Evolutionary conservation across 2,888 invertebrate genomes (phyloP).

Genomic region (Clostera curtula): DNA sequence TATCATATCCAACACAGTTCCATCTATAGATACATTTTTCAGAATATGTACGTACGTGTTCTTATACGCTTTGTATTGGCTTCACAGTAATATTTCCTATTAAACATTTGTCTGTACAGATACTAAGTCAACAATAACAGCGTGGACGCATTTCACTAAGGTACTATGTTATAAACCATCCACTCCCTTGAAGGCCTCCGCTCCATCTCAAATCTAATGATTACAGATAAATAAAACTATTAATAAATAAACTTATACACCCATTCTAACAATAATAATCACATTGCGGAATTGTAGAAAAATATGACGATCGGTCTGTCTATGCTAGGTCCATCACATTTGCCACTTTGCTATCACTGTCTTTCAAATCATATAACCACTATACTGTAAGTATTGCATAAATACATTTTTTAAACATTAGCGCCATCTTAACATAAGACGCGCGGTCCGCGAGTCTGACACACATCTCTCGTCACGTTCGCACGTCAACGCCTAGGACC

Average conservation of each 20-base stretch:
- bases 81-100: no score
- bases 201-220: constrained; percentile 27
- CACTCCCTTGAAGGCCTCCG: constrained; percentile 29
- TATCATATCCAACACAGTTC: no score
- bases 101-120: constrained; percentile 15
- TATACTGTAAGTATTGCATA: constrained; percentile 37
- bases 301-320: constrained; percentile 37
- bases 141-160: constrained; percentile 21
- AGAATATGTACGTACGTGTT: no score
- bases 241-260: constrained; percentile 45
- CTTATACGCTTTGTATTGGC: no score
- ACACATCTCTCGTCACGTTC: constrained; percentile 17
- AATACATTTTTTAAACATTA: constrained; percentile 36
- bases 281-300: constrained; percentile 53
- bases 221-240: constrained; percentile 46
- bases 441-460: constrained; percentile 21
- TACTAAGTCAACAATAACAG: constrained; percentile 15
- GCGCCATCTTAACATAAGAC: constrained; percentile 50
- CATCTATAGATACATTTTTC: no score
- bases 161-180: constrained; percentile 11
- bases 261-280: constrained; percentile 46
- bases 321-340: constrained; percentile 28
- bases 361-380: constrained; percentile 26
- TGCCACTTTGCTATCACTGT: constrained; percentile 57
- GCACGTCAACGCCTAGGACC: constrained; percentile 10